Evolutionary conservation across 2,888 invertebrate species (phyloP), one percentile per base, ranked within the genome.

Genomic region (Yponomeuta cagnagella): DNA sequence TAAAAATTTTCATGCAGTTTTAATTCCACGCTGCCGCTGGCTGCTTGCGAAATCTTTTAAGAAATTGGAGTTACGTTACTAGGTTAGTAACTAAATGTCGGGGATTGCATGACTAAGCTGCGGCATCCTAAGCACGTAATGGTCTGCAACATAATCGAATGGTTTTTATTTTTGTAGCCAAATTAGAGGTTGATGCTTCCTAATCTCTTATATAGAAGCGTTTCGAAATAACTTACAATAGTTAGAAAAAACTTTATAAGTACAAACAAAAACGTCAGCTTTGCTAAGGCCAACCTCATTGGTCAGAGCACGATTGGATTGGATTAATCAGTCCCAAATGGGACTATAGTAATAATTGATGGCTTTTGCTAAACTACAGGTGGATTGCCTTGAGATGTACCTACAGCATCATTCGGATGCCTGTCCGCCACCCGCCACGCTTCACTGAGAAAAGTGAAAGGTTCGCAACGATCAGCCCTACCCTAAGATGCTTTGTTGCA

Each of bases 241-340:
- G 52, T 3, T 12, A 10, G 52, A 4, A 37, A 37, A 37, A 23
- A 23, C 23, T 23, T 23, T 37, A 37, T 37, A 43, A 43, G 8
- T 8, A 43, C 8, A 43, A 43, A 43, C 0, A 43, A 43, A 43
- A 8, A 43, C 43, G 6, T 8, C 6, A 43, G 43, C 0, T 43
- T 43, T 43, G 52, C 52, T 3, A 15, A 43, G n/a, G n/a, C 37
- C 43, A 67, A 80, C 81, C 79, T 74, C 81, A 83, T 23, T 23
- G 23, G 10, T 84, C 86, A 87, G 89, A 86, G 86, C 84, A 82
- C 82, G 80, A 78, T 83, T 85, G 84, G 82, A 85, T 79, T 83
- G 80, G 81, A 82, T 78, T 80, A 80, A 76, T 79, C 77, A 78
- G 79, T 75, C 15, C 15, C 15, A 58, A 58, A 1, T 48, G 5